Evolutionary conservation across 2,888 invertebrate genomes (phyloP).

Genomic region (Tubulanus polymorphus): DNA sequence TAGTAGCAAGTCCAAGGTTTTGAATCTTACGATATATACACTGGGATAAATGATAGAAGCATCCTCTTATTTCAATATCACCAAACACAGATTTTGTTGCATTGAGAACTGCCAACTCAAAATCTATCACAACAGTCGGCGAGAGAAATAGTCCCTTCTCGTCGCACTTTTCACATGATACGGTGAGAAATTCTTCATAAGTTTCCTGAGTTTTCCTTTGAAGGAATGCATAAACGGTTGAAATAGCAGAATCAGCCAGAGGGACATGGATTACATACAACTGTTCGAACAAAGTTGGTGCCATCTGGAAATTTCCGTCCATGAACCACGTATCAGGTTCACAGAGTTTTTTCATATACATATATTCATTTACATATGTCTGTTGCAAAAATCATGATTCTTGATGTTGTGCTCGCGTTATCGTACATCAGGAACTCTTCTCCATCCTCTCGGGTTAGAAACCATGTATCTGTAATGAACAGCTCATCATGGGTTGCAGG

Average conservation of each 20-base stretch:
- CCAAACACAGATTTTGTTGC: not conserved
- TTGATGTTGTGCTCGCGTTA: too few species aligned
- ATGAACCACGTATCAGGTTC: conserved; percentile 1
- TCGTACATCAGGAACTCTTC: too few species aligned
- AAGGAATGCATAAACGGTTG: not conserved
- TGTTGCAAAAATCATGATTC: too few species aligned
- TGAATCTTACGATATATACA: not conserved
- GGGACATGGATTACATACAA: conserved; percentile 2
- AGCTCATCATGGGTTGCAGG: too few species aligned
- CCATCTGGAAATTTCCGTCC: conserved; percentile 6
- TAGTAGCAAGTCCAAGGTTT: not conserved
- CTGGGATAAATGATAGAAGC: not conserved
- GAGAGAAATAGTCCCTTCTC: too few species aligned
- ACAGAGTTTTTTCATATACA: too few species aligned
- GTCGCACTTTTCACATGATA: too few species aligned
- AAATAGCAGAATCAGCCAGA: not conserved
- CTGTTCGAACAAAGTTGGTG: not conserved
- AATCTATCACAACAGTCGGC: not conserved
- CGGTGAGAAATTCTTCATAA: not conserved
- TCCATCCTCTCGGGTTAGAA: too few species aligned
- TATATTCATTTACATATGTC: too few species aligned
- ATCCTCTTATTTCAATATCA: not conserved
- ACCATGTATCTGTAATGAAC: too few species aligned
- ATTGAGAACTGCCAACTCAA: not conserved
- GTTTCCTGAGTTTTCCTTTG: not conserved